Evolutionary conservation across 2,888 invertebrate genomes (phyloP).

Genomic region (Deladenus siricidicola): DNA sequence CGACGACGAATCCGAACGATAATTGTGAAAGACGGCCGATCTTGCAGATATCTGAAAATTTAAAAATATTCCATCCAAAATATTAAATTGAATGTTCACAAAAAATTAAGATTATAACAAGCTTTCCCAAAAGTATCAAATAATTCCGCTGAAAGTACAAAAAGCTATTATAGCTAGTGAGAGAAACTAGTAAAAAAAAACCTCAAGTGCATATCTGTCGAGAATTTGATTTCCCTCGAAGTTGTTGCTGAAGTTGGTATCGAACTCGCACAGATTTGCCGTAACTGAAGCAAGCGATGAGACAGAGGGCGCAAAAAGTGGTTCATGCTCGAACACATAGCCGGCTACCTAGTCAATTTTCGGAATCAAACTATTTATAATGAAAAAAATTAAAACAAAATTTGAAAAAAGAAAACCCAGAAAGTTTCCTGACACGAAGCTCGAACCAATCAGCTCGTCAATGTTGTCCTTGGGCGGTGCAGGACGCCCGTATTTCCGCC

Average conservation of each 20-base stretch:
- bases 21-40: conserved; percentile 14
- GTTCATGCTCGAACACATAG: conserved; percentile 25
- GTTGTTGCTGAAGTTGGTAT: neutral
- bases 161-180: too few species aligned
- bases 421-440: conserved; percentile 10
- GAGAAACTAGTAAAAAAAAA: neutral
- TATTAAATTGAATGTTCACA: too few species aligned
- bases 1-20: conserved; percentile 6
- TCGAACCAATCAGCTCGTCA: conserved; percentile 16
- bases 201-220: neutral
- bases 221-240: conserved; percentile 2
- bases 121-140: neutral
- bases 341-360: conserved; percentile 13
- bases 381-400: neutral
- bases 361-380: too few species aligned
- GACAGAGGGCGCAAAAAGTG: conserved; percentile 18
- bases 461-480: conserved; percentile 24
- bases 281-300: conserved; percentile 4
- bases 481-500: conserved; percentile 1
- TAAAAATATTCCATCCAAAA: too few species aligned
- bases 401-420: conserved; percentile 8
- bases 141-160: too few species aligned
- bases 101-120: neutral
- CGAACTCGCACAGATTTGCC: conserved; percentile 8
- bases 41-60: conserved; percentile 8